These are phyloP conservation scores for Eupeodes luniger DNA, from an alignment of 2,888 invertebrate species.

Conservation along the genomic window DNA sequence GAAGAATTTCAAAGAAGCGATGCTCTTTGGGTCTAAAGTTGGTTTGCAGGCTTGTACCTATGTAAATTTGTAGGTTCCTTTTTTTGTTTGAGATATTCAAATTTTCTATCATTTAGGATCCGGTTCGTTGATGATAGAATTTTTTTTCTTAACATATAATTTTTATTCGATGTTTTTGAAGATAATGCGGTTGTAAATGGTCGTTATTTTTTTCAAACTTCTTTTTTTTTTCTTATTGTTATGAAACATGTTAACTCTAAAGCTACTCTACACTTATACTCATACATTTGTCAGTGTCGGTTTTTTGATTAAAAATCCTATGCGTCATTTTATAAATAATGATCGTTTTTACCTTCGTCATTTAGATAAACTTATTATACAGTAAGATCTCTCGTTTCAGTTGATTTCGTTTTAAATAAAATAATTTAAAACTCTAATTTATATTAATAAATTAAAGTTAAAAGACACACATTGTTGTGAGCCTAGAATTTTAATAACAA, in stretches of 20 bases:
- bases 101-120: constrained; percentile 69
- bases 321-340: constrained; percentile 17
- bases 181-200: constrained; percentile 8
- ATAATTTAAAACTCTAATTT: no score
- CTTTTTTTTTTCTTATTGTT: background rate
- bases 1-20: constrained; percentile 67
- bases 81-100: constrained; percentile 54
- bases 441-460: no score
- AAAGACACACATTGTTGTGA: no score
- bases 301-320: constrained; percentile 12
- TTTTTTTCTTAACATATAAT: constrained; percentile 6
- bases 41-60: constrained; percentile 3
- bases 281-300: constrained; percentile 22
- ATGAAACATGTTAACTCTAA: constrained; percentile 5
- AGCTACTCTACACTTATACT: constrained; percentile 13
- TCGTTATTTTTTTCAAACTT: background rate
- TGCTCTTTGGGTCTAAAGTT: background rate
- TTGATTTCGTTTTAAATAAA: background rate
- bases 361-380: background rate
- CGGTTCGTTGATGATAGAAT: constrained; percentile 63
- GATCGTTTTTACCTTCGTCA: constrained; percentile 2
- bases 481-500: no score
- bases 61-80: background rate
- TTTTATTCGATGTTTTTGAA: constrained; percentile 30
- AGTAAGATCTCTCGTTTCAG: background rate